These are phyloP conservation scores for Nyctereutes procyonoides DNA, from an alignment of 2,113 vertebrate species.

Conservation along the genomic window DNA sequence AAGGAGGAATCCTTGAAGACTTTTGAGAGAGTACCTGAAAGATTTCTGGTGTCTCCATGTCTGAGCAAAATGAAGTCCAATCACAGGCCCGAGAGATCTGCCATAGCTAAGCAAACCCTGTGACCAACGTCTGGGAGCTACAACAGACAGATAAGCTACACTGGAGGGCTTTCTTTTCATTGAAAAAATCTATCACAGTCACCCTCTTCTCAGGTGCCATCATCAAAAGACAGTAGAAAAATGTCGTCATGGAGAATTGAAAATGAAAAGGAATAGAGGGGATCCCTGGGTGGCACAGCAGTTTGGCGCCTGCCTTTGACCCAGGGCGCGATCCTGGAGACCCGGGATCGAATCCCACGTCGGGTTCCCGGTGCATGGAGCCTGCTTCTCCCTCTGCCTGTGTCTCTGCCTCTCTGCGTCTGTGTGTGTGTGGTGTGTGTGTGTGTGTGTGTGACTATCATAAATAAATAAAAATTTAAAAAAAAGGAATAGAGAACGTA, in stretches of 20 bases:
- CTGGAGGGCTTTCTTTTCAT: background rate
- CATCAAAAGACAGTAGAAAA: background rate
- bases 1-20: background rate
- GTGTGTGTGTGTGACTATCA: no score
- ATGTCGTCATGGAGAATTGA: background rate
- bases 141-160: background rate
- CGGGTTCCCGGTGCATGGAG: no score
- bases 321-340: no score
- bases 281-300: no score
- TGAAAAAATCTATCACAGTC: background rate
- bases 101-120: background rate
- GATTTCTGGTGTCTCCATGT: background rate
- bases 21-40: background rate
- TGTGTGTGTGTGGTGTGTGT: no score
- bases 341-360: no score
- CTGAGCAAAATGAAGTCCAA: background rate
- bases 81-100: background rate
- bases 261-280: constrained; percentile 35
- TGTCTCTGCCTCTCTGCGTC: no score
- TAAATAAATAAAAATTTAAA: no score
- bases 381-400: no score
- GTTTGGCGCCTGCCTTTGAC: no score
- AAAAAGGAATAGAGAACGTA: background rate
- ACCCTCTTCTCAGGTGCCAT: background rate
- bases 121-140: background rate